These are phyloP conservation scores for Linnaemya vulpina DNA, from an alignment of 2,888 invertebrate genomes.

Conservation along the genomic window DNA sequence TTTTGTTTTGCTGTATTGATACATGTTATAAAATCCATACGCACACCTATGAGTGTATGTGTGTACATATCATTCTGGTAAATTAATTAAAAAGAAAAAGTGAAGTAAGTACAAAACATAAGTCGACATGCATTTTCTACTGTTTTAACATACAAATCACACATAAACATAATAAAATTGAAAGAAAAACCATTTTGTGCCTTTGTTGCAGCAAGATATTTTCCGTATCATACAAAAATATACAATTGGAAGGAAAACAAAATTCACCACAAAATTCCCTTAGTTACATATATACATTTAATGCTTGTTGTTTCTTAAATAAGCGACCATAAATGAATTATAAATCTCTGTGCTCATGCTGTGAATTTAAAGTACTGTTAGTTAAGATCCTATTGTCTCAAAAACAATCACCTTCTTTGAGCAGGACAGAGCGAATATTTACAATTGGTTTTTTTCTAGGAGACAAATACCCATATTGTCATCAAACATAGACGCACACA, in stretches of 20 bases:
- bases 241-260: conserved; percentile 40
- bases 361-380: conserved; percentile 77
- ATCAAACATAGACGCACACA: not conserved
- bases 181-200: not conserved
- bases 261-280: conserved; percentile 61
- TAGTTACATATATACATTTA: conserved; percentile 49
- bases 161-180: conserved; percentile 1
- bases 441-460: not conserved
- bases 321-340: conserved; percentile 62
- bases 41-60: not conserved
- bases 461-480: conserved; percentile 31
- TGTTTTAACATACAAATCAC: conserved; percentile 21
- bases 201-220: conserved; percentile 42
- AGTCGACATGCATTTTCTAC: not conserved
- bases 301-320: conserved; percentile 46
- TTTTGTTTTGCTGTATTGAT: not conserved
- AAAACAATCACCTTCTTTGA: conserved; percentile 59
- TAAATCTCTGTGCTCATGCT: conserved; percentile 66
- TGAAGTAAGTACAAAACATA: not conserved
- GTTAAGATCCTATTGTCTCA: conserved; percentile 68
- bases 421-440: conserved; percentile 15
- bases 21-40: too few species aligned
- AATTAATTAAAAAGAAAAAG: conserved; percentile 25
- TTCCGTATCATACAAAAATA: conserved; percentile 20
- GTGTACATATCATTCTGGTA: not conserved